Conservation (phyloP, 2,113 vertebrate species). For the Prunella fulvescens region DNA sequence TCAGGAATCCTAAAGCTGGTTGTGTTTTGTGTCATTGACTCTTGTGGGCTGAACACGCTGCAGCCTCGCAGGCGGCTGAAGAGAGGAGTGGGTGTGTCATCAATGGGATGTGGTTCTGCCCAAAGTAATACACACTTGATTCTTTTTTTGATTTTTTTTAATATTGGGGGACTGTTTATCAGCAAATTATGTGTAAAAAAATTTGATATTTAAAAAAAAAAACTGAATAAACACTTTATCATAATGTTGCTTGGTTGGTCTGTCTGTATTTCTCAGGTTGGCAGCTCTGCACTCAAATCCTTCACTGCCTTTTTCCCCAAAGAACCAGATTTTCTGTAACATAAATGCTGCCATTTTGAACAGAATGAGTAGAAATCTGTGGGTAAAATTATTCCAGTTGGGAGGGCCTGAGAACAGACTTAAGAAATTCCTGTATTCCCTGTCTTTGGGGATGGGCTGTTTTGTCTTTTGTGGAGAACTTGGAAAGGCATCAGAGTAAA, state of each 20-base stretch:
- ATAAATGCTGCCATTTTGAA: not conserved
- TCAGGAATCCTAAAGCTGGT: slow-evolving; percentile 71
- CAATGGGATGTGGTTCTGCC: slow-evolving; percentile 68
- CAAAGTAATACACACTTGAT: slow-evolving; percentile 48
- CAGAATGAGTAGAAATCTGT: not conserved
- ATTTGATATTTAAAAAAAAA: slow-evolving; percentile 66
- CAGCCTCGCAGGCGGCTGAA: not conserved
- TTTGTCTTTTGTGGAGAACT: not conserved
- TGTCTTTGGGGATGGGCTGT: not conserved
- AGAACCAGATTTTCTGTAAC: not conserved
- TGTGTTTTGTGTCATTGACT: slow-evolving; percentile 53
- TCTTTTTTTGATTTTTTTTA: slow-evolving; percentile 45
- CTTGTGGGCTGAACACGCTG: slow-evolving; percentile 28
- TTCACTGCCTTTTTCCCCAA: not conserved
- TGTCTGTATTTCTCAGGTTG: not conserved
- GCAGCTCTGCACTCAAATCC: not conserved
- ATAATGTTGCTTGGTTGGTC: slow-evolving; percentile 11
- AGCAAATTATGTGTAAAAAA: slow-evolving; percentile 49
- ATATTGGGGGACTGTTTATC: slow-evolving; percentile 56
- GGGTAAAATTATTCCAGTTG: not conserved
- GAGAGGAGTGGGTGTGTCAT: slow-evolving; percentile 20
- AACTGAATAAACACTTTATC: slow-evolving; percentile 59
- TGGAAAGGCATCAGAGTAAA: not conserved
- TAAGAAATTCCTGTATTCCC: not conserved
- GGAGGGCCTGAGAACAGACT: not conserved